Evolutionary conservation across 2,113 vertebrate genomes (phyloP).

Genomic region (Capreolus pygargus): DNA sequence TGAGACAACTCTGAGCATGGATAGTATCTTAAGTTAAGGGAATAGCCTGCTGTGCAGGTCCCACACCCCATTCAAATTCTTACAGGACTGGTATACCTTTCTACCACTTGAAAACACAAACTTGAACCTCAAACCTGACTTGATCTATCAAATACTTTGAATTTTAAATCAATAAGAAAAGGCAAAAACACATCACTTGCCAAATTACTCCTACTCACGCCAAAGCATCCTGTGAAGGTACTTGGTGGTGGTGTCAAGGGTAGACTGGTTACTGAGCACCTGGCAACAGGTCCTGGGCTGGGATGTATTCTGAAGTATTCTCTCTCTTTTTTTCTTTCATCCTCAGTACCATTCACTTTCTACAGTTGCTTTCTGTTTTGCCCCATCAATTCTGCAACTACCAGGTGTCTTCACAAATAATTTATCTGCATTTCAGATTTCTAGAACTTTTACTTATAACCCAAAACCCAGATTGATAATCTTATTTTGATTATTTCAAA

Average conservation of each 20-base stretch:
- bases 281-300: fast-evolving
- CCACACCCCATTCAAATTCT: background rate
- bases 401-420: background rate
- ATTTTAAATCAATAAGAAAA: background rate
- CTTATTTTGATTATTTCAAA: background rate
- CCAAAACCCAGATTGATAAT: background rate
- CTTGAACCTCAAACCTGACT: background rate
- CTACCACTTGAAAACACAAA: background rate
- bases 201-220: background rate
- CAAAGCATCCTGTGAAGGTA: background rate
- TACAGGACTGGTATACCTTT: background rate
- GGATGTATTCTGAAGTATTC: background rate
- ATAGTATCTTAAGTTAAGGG: background rate
- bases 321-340: background rate
- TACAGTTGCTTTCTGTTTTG: background rate
- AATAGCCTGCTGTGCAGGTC: background rate
- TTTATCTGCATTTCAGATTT: background rate
- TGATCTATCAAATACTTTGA: background rate
- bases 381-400: background rate
- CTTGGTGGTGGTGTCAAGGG: fast-evolving
- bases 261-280: fast-evolving
- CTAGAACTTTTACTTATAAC: background rate
- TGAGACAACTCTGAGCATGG: background rate
- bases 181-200: background rate
- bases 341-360: background rate